Evolutionary conservation across 2,113 vertebrate genomes (phyloP).

Genomic region (Barbus barbus): DNA sequence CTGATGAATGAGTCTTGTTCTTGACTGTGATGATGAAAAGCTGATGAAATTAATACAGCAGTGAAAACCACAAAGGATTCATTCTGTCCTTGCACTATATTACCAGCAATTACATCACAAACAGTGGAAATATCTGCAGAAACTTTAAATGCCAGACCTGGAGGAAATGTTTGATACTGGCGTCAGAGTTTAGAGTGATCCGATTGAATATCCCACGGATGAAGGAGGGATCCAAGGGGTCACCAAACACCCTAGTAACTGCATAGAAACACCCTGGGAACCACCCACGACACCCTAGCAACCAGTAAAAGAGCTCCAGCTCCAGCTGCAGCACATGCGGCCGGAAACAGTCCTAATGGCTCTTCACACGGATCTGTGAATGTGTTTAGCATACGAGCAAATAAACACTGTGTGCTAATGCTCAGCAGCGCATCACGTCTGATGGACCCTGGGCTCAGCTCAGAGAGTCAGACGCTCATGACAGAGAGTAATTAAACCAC

Average conservation of each 20-base stretch:
- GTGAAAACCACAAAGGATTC: background rate
- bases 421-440: too few species aligned
- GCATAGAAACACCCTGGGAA: background rate
- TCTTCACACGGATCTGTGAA: too few species aligned
- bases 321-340: background rate
- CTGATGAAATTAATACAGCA: slow-evolving; percentile 7
- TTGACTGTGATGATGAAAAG: background rate
- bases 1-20: background rate
- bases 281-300: background rate
- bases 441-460: too few species aligned
- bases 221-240: too few species aligned
- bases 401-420: too few species aligned
- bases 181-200: too few species aligned
- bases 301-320: background rate
- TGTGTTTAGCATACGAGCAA: too few species aligned
- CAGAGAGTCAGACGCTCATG: too few species aligned
- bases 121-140: background rate
- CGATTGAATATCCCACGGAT: too few species aligned
- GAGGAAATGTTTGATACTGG: background rate
- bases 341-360: too few species aligned
- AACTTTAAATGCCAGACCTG: background rate
- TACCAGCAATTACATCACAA: slow-evolving; percentile 24
- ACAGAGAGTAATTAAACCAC: too few species aligned
- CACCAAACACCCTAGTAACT: background rate
- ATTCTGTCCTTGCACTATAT: background rate